Evolutionary conservation across 2,113 vertebrate species (phyloP), one percentile per base, ranked within the genome.

Genomic region (Grammomys surdaster): DNA sequence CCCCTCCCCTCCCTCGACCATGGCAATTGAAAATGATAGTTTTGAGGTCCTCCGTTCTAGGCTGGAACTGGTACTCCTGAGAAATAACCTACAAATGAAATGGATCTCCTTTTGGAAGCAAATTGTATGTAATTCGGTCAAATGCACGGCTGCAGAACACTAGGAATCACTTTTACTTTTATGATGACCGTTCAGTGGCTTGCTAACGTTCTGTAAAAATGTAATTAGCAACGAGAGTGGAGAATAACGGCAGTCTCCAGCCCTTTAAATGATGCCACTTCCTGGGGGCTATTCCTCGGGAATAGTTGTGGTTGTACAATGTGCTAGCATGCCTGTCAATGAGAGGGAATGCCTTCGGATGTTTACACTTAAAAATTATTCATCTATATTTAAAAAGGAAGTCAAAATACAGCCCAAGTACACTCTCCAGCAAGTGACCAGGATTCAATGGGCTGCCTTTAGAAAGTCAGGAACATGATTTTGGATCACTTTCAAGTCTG

Each of bases 301-400:
- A 82, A n/a, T 28, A 16, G 78, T 76, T 46, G 90, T 31, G 69
- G 63, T 43, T 0, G 92, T 56, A n/a, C 81, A 28, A 3, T 91
- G 22, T 88, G 82, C 72, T 24, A 88, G 72, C 88, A 78, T 56
- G 48, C 85, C 93, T 60, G 78, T 89, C 67, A 20, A 40, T 40
- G 87, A 77, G 97, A 96, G 82, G 94, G 96, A 96, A 97, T 96
- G 96, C 97, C 94, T 36, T 75, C 89, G 91, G 96, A 94, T 94
- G 63, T 91, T 97, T 94, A 54, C 1, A 0, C 77, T 95, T 89
- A 54, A n/a, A 91, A 95, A 92, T 91, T 82, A 92, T 90, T 20
- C 51, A 78, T 92, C 76, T 95, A 13, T 95, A 95, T 97, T 96
- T 97, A 60, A 96, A 97, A 93, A 88, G 86, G 89, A 97, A 96